Evolutionary conservation across 2,797 vertebrate species (phyloP).

Genomic region (Halcyon leucocephala): DNA sequence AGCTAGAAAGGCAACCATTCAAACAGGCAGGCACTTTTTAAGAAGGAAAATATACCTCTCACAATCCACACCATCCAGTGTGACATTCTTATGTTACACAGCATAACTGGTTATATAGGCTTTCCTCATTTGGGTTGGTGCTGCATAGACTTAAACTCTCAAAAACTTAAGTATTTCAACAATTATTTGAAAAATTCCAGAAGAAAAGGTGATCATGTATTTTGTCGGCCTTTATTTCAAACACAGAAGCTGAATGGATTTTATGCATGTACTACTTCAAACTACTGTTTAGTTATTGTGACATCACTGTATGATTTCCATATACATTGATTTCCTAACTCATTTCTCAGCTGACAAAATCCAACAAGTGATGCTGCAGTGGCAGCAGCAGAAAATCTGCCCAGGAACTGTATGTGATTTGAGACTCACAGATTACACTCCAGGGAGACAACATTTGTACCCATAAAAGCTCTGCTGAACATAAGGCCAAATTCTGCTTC

Average conservation of each 20-base stretch:
- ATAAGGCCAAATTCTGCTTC: neutral
- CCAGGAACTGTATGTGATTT: fast-evolving
- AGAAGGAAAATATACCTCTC: neutral
- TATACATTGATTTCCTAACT: neutral
- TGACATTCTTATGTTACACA: neutral
- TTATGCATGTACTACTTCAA: neutral
- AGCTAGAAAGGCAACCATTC: neutral
- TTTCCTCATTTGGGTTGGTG: neutral
- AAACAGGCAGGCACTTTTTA: neutral
- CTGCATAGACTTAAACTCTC: neutral
- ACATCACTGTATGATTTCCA: neutral
- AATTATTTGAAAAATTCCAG: neutral
- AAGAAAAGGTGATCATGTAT: neutral
- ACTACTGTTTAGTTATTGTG: neutral
- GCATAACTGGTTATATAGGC: neutral
- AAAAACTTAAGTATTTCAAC: neutral
- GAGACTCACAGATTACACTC: neutral
- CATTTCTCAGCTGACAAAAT: neutral
- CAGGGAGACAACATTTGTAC: neutral
- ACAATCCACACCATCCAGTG: neutral
- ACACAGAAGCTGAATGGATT: neutral
- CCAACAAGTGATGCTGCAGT: neutral
- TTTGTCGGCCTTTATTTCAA: neutral
- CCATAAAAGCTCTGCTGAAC: neutral
- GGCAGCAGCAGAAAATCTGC: neutral